Percentiles rank a stretch among this genome's conserved stretches.
These are phyloP conservation scores for Drosophila helvetica DNA, from an alignment of 2,888 invertebrate species.

Conservation along the genomic window DNA sequence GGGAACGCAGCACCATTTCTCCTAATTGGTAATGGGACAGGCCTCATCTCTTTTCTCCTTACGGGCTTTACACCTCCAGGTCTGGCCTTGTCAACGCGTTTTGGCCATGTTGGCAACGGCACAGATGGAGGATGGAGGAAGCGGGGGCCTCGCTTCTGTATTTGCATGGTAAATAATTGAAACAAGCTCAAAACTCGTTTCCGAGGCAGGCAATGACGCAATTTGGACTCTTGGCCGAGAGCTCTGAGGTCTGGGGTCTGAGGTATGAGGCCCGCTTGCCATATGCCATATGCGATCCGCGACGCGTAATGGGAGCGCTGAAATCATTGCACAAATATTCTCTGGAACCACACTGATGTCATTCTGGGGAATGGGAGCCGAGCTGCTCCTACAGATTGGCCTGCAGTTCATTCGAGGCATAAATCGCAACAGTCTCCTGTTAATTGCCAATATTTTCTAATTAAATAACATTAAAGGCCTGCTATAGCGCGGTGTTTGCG, in stretches of 20 bases:
- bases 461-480: slow-evolving; percentile 66
- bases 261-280: too few species aligned
- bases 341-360: slow-evolving; percentile 46
- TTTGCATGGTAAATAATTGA: slow-evolving; percentile 54
- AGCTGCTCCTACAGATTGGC: not conserved
- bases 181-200: slow-evolving; percentile 58
- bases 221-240: slow-evolving; percentile 21
- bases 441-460: slow-evolving; percentile 68
- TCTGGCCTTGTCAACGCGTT: not conserved
- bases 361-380: slow-evolving; percentile 21
- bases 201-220: slow-evolving; percentile 40
- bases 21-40: slow-evolving; percentile 64
- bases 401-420: not conserved
- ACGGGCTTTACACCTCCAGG: slow-evolving; percentile 14
- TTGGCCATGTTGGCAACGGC: too few species aligned
- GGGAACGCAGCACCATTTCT: slow-evolving; percentile 41
- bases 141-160: slow-evolving; percentile 11
- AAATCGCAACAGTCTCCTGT: slow-evolving; percentile 29
- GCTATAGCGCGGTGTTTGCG: slow-evolving; percentile 9
- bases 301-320: slow-evolving; percentile 10
- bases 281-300: not conserved
- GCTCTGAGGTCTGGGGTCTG: slow-evolving; percentile 48
- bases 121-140: not conserved
- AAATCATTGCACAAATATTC: slow-evolving; percentile 54
- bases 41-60: not conserved